phyloP scores from a whole-genome alignment of 2,113 vertebrate genomes.

The Pollimyrus isidori region DNA sequence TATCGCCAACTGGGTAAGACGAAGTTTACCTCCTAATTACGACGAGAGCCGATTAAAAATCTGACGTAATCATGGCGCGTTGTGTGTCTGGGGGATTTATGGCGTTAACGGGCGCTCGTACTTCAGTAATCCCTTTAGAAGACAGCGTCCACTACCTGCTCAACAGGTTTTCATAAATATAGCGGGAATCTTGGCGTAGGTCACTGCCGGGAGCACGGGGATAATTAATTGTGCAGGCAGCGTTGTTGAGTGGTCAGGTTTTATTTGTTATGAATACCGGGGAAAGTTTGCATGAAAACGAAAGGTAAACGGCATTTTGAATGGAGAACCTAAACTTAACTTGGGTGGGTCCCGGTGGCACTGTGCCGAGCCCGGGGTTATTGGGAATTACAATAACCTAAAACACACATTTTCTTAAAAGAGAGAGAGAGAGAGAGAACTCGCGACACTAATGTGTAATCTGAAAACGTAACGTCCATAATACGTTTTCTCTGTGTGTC shows the following conservation, averaged over 20 bases:
- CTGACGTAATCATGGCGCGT: not conserved
- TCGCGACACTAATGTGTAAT: not conserved
- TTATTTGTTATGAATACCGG: not conserved
- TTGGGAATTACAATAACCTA: not conserved
- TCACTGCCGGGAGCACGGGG: not conserved
- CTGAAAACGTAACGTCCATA: not conserved
- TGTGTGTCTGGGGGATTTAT: not conserved
- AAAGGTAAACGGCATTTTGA: not conserved
- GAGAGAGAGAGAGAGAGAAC: not conserved
- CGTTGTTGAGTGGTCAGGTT: not conserved
- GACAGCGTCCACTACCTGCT: not conserved
- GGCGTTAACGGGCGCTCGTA: not conserved
- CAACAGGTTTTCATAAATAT: not conserved
- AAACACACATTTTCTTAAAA: not conserved
- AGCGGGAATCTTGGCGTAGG: not conserved
- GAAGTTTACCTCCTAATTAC: not conserved
- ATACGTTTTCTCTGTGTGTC: not conserved
- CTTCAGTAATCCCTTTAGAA: not conserved
- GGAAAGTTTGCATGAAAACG: not conserved
- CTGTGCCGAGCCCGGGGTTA: not conserved
- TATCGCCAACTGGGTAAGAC: constrained; percentile 44
- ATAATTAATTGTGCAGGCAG: not conserved
- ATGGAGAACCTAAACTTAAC: not conserved
- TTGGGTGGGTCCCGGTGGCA: not conserved
- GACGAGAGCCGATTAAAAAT: not conserved